phyloP scores from a whole-genome alignment of 92 coral and sea anemone genomes.

The Umimayanthus chanpuru region DNA sequence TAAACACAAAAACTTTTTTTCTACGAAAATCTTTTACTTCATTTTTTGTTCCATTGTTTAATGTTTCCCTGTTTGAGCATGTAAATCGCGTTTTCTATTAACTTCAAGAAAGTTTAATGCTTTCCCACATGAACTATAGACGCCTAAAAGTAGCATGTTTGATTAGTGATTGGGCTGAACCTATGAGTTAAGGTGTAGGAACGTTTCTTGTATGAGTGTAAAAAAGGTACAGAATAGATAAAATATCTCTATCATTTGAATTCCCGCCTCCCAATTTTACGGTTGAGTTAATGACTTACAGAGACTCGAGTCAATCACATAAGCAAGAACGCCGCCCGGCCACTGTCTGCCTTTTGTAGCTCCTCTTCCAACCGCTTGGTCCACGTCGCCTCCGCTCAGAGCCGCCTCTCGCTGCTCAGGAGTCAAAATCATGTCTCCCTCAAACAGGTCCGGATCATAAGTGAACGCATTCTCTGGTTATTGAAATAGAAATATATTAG shows the following conservation, averaged over 20 bases:
- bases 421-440: slow-evolving; percentile 85
- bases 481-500: background rate
- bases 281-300: slow-evolving; percentile 28
- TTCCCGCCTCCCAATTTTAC: too few relatives aligned
- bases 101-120: too few relatives aligned
- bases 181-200: too few relatives aligned
- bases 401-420: slow-evolving; percentile 72
- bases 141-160: too few relatives aligned
- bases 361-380: slow-evolving; percentile 68
- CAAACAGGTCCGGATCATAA: slow-evolving; percentile 70
- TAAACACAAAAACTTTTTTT: too few relatives aligned
- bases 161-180: too few relatives aligned
- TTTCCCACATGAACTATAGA: too few relatives aligned
- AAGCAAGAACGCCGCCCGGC: slow-evolving; percentile 81
- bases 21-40: too few relatives aligned
- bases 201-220: too few relatives aligned
- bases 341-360: slow-evolving; percentile 64
- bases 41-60: too few relatives aligned
- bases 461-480: slow-evolving; percentile 34
- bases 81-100: too few relatives aligned
- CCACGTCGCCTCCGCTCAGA: slow-evolving; percentile 66
- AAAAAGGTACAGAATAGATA: background rate
- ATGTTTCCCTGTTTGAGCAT: too few relatives aligned
- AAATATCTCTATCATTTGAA: background rate
- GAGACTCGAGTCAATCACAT: slow-evolving; percentile 59